Conservation (phyloP, 2,888 invertebrate species). For the Drosophila pseudotakahashii region DNA sequence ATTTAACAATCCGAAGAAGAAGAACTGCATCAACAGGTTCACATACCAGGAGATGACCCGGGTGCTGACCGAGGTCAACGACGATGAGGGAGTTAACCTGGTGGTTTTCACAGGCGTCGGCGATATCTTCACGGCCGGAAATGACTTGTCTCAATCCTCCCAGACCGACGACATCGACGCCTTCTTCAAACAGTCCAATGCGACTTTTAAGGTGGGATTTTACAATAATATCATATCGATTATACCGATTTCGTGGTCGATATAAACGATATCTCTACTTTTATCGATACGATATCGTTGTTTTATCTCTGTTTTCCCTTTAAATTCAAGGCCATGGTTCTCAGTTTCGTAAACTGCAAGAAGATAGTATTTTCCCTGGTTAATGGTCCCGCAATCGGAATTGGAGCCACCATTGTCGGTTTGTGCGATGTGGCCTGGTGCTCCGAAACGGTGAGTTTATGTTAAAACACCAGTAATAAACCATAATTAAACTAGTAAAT, state of each 20-base stretch:
- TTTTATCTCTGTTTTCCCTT: too few relatives aligned
- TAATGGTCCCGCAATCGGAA: conserved; percentile 97
- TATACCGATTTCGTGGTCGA: too few relatives aligned
- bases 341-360: conserved; percentile 90
- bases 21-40: conserved; percentile 90
- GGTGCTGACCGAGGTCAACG: conserved; percentile 88
- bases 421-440: conserved; percentile 96
- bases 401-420: conserved; percentile 90
- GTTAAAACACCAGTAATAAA: not conserved
- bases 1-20: conserved; percentile 91
- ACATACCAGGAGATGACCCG: conserved; percentile 89
- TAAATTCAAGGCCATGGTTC: conserved; percentile 86
- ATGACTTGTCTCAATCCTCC: conserved; percentile 58
- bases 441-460: conserved; percentile 88
- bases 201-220: conserved; percentile 81
- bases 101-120: conserved; percentile 89
- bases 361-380: conserved; percentile 94
- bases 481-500: not conserved
- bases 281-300: too few relatives aligned
- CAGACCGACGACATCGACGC: conserved; percentile 42
- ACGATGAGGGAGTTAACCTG: conserved; percentile 88
- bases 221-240: too few relatives aligned
- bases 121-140: conserved; percentile 80
- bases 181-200: conserved; percentile 72
- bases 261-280: too few relatives aligned